Evolutionary conservation across 2,888 invertebrate species (phyloP).

Genomic region (Beris chalybata): DNA sequence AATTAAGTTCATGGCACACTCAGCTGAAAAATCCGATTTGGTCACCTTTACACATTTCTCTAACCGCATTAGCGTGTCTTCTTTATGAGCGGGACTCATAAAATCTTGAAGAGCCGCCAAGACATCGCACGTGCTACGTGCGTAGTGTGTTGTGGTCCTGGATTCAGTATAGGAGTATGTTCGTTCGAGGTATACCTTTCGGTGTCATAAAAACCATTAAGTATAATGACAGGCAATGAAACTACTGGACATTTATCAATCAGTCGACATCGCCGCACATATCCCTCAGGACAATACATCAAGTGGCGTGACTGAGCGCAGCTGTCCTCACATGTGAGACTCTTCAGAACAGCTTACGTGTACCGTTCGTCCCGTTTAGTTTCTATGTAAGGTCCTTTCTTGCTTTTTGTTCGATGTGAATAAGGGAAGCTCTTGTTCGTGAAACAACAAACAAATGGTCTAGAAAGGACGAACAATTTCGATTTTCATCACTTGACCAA

Average conservation of each 20-base stretch:
- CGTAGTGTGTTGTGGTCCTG: not conserved
- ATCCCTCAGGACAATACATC: conserved; percentile 41
- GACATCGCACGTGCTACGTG: not conserved
- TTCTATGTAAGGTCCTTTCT: too few species aligned
- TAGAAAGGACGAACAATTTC: too few species aligned
- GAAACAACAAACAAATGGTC: too few species aligned
- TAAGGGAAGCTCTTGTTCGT: too few species aligned
- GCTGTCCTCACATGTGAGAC: conserved; percentile 37
- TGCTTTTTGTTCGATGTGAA: too few species aligned
- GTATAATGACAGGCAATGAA: conserved; percentile 38
- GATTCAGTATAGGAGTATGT: not conserved
- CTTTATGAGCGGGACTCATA: not conserved
- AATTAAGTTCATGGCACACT: not conserved
- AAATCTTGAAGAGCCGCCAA: not conserved
- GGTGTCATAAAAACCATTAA: conserved; percentile 39
- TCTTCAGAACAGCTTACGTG: not conserved
- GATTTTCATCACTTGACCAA: too few species aligned
- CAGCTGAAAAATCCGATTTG: conserved; percentile 8
- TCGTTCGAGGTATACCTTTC: not conserved
- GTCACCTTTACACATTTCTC: conserved; percentile 8
- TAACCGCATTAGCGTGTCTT: not conserved
- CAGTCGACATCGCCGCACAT: conserved; percentile 31
- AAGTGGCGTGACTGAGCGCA: conserved; percentile 43
- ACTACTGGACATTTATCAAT: conserved; percentile 40
- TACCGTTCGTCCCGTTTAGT: too few species aligned